Percentiles rank a stretch among this genome's conserved stretches.
Evolutionary conservation across 2,797 vertebrate species (phyloP).

Genomic region (Thalassophryne amazonica): DNA sequence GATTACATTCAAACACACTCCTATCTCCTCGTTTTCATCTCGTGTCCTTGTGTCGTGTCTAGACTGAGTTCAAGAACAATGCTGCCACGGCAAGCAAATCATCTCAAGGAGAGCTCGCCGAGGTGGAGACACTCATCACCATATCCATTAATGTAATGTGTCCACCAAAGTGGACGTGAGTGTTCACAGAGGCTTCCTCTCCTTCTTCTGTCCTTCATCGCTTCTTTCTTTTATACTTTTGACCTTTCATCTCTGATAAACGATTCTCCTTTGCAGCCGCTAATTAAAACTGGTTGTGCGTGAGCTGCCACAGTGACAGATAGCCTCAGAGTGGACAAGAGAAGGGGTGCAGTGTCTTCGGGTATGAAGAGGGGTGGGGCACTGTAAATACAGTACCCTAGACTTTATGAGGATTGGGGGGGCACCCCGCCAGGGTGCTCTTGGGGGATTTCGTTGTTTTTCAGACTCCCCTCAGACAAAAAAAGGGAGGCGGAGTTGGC

Average conservation of each 20-base stretch:
- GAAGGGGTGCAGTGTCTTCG: constrained; percentile 15
- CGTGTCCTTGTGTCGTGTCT: constrained; percentile 55
- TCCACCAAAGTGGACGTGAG: constrained; percentile 16
- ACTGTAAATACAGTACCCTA: constrained; percentile 63
- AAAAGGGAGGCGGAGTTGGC: constrained; percentile 10
- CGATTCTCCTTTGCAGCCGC: constrained; percentile 42
- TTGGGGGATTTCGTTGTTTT: constrained; percentile 68
- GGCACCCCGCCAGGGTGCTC: constrained; percentile 49
- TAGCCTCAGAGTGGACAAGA: constrained; percentile 12
- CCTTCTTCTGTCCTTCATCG: constrained; percentile 61
- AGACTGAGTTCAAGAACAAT: constrained; percentile 67
- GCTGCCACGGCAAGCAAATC: constrained; percentile 58
- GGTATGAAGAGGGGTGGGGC: constrained; percentile 19
- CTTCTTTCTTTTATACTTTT: constrained; percentile 37
- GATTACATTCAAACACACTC: constrained; percentile 47
- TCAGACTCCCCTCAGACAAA: constrained; percentile 64
- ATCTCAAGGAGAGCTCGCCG: constrained; percentile 61
- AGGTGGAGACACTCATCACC: constrained; percentile 60
- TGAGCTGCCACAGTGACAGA: constrained; percentile 36
- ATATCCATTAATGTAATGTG: constrained; percentile 65
- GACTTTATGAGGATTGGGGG: constrained; percentile 25
- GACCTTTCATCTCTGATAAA: constrained; percentile 51
- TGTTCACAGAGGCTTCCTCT: constrained; percentile 13
- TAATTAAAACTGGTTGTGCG: constrained; percentile 52
- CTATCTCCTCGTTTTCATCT: constrained; percentile 43